Base-by-base conservation (phyloP, 2,113 vertebrate genomes). In the Mus pahari region DNA sequence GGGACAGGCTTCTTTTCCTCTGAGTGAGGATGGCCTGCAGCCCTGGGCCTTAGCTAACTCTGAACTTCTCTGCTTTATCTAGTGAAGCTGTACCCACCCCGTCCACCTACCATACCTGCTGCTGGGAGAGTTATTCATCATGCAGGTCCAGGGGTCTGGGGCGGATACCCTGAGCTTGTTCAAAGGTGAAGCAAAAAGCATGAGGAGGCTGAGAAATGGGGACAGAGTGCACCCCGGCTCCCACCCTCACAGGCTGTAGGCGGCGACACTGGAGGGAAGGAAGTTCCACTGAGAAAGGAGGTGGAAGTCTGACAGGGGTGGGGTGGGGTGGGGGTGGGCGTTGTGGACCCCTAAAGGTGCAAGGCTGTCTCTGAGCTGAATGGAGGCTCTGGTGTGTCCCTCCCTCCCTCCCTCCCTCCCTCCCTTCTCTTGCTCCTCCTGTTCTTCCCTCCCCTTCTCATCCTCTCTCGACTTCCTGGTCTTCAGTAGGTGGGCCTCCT, bases 191-290 rank as follows among this genome's bases (percentile, higher is more conserved):
- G 90, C 66, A 82, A 16, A 84, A 77, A 11, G 50, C 0, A 10
- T 17, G 94, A 79, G 94, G 96, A 81, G 81, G 92, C 11, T 50
- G 45, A 77, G 93, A 92, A 53, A 33, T 1, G 3, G 53, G 82
- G 75, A 42, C 58, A 45, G 53, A 53, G 88, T 2, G 31, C 31
- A 68, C 84, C 73, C 71, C 0, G 1, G 88, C 48, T 81, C 88
- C 78, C 31, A 89, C 82, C 73, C 60, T 90, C 71, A 31, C n/a
- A 50, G 71, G 92, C 91, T 50, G 24, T 53, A 91, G 94, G 93
- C 17, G 81, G 39, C 9, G 86, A 48, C 16, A 16, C 9, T 39
- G 93, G 77, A 26, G 81, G 86, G 81, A 19, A 79, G 89, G 86
- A 36, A 58, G 90, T 31, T 66, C 39, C 28, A 39, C 64, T 60